Evolutionary conservation across 1,140 invertebrate species (phyloP).

Genomic region (Drosophila willistoni): DNA sequence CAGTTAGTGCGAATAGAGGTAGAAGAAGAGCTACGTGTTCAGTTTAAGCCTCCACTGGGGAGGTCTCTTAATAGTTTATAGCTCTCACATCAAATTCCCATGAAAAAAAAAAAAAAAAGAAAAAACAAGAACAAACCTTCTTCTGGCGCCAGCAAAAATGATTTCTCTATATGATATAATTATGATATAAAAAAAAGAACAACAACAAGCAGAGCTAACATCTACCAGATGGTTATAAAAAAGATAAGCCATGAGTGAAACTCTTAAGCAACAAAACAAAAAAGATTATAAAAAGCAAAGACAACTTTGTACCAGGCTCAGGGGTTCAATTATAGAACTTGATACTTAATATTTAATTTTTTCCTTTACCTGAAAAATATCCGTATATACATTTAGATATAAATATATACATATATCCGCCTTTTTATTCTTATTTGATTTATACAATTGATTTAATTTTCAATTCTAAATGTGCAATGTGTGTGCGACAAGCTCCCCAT

Average conservation of each 20-base stretch:
- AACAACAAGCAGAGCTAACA: neutral
- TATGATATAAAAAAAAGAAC: conserved; percentile 34
- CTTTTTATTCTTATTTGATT: neutral
- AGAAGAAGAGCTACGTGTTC: conserved; percentile 9
- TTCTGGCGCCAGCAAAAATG: conserved; percentile 55
- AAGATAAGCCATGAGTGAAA: conserved; percentile 7
- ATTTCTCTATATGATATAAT: conserved; percentile 50
- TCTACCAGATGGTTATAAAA: neutral
- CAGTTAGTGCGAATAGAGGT: conserved; percentile 15
- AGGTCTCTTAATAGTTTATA: conserved; percentile 32
- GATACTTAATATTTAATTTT: too few species aligned
- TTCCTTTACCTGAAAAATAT: neutral
- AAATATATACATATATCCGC: neutral
- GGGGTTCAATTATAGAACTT: too few species aligned
- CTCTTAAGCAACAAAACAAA: neutral
- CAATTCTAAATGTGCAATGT: conserved; percentile 11
- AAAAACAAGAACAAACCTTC: conserved; percentile 27
- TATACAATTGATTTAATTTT: conserved; percentile 17
- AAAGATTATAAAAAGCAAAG: neutral
- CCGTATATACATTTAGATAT: neutral
- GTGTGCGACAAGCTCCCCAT: neutral
- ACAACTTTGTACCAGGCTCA: neutral
- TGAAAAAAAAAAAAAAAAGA: conserved; percentile 15
- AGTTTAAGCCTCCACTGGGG: conserved; percentile 23
- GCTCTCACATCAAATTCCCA: conserved; percentile 39